phyloP scores from a whole-genome alignment of 2,113 vertebrate species.

The Halichoeres trimaculatus region DNA sequence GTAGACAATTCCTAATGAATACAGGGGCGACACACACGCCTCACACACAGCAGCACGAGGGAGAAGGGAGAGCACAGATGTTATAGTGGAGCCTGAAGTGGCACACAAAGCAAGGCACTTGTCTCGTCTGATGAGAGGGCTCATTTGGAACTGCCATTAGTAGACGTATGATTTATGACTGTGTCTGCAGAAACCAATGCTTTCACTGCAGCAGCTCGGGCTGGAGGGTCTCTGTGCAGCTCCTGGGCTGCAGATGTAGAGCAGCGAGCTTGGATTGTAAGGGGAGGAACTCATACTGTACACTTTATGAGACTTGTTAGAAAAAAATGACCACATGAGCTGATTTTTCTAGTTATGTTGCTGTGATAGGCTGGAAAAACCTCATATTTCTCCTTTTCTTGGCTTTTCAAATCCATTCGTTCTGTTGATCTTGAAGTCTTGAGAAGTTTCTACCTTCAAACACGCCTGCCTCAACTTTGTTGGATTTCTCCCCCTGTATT shows the following conservation, averaged over 20 bases:
- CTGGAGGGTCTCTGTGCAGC: slow-evolving; percentile 29
- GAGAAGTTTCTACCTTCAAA: background rate
- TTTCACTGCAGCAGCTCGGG: slow-evolving; percentile 40
- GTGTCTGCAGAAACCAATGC: slow-evolving; percentile 60
- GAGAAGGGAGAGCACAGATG: slow-evolving; percentile 78
- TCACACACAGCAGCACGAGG: slow-evolving; percentile 62
- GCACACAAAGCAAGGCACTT: slow-evolving; percentile 81
- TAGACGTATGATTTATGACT: slow-evolving; percentile 78
- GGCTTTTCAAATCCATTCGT: too few species aligned
- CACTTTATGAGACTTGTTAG: background rate
- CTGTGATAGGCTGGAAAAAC: too few species aligned
- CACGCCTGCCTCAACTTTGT: background rate
- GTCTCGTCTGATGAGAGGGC: slow-evolving; percentile 83
- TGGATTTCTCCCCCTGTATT: background rate
- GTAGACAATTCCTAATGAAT: slow-evolving; percentile 70
- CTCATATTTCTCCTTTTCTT: too few species aligned
- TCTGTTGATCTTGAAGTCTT: too few species aligned
- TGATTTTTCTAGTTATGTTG: too few species aligned
- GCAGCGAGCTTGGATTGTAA: slow-evolving; percentile 13
- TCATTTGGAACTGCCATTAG: slow-evolving; percentile 82
- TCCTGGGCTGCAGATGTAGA: slow-evolving; percentile 20
- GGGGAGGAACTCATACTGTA: slow-evolving; percentile 14
- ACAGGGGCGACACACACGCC: slow-evolving; percentile 58
- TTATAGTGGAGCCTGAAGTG: slow-evolving; percentile 71
- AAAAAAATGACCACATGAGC: too few species aligned